These are phyloP conservation scores for Catocala fraxini DNA, from an alignment of 2,888 invertebrate species.

Conservation along the genomic window DNA sequence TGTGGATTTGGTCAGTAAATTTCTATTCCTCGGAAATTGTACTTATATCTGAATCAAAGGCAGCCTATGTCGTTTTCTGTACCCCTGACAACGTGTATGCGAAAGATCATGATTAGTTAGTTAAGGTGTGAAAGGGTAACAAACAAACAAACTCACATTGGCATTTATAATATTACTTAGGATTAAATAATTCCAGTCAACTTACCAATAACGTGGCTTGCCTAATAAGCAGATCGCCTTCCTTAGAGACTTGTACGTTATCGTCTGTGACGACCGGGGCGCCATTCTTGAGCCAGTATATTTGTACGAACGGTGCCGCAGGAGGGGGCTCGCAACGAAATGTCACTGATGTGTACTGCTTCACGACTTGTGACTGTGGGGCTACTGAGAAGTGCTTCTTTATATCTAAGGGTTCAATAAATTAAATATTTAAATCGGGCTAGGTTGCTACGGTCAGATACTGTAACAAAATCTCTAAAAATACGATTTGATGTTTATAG, in stretches of 20 bases:
- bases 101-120: too few relatives aligned
- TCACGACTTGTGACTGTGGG: slow-evolving; percentile 94
- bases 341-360: slow-evolving; percentile 94
- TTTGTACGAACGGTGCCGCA: slow-evolving; percentile 95
- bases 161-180: too few relatives aligned
- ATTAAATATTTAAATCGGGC: too few relatives aligned
- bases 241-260: slow-evolving; percentile 92
- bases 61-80: too few relatives aligned
- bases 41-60: too few relatives aligned
- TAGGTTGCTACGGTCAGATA: too few relatives aligned
- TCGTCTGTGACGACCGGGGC: slow-evolving; percentile 89
- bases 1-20: too few relatives aligned
- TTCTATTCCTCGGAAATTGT: too few relatives aligned
- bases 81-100: too few relatives aligned
- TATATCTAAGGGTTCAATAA: slow-evolving; percentile 88
- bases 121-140: too few relatives aligned
- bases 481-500: too few relatives aligned
- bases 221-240: slow-evolving; percentile 94
- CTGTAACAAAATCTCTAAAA: too few relatives aligned
- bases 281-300: slow-evolving; percentile 95
- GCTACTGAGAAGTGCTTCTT: slow-evolving; percentile 96
- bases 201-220: slow-evolving; percentile 92
- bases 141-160: neutral
- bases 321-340: slow-evolving; percentile 96
- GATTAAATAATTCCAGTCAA: slow-evolving; percentile 2